Conservation (phyloP, 2,113 vertebrate genomes). For the Geococcyx californianus region DNA sequence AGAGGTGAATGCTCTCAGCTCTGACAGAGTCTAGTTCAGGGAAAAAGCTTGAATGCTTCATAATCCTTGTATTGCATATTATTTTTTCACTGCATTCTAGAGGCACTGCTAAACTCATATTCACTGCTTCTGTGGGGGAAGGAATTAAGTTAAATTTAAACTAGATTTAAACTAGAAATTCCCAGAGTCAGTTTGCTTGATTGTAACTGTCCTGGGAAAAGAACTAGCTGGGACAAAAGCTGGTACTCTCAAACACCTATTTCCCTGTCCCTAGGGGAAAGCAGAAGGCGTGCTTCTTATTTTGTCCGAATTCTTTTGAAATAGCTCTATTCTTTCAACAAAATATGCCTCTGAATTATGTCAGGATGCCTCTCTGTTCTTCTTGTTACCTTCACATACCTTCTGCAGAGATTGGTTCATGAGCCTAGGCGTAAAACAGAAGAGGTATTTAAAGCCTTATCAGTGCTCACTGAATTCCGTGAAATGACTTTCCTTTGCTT, state of each 20-base stretch:
- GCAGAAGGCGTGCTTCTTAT: not conserved
- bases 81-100: not conserved
- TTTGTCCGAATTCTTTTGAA: not conserved
- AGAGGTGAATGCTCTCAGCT: not conserved
- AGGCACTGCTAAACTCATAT: not conserved
- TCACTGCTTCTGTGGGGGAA: not conserved
- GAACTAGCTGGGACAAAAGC: not conserved
- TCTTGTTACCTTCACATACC: not conserved
- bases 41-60: not conserved
- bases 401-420: not conserved
- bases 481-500: not conserved
- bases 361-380: not conserved
- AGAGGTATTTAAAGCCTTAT: not conserved
- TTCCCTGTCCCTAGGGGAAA: not conserved
- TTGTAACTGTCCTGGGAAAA: not conserved
- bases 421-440: not conserved
- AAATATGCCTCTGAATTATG: not conserved
- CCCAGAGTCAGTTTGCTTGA: not conserved
- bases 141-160: no score
- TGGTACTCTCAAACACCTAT: not conserved
- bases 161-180: not conserved
- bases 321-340: not conserved
- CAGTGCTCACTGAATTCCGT: not conserved
- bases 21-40: not conserved
- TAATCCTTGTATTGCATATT: not conserved